These are phyloP conservation scores for Haliclona indistincta DNA, from an alignment of 37 sponge, comb jelly and placozoan species.

Conservation along the genomic window DNA sequence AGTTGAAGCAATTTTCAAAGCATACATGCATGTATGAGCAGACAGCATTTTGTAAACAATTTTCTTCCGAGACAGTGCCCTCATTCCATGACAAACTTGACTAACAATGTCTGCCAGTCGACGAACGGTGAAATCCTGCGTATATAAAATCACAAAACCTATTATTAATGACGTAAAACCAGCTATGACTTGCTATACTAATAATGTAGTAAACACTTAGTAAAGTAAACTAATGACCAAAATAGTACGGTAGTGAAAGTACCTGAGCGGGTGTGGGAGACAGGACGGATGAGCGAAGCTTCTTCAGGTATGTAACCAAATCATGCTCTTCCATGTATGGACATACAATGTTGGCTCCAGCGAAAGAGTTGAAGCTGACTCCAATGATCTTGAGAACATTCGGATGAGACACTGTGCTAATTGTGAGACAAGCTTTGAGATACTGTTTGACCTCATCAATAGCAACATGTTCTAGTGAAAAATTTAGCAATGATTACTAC, in stretches of 20 bases:
- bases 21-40: constrained; percentile 6
- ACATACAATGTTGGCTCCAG: neutral
- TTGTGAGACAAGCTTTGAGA: neutral
- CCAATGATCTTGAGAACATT: neutral
- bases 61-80: neutral
- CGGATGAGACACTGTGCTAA: neutral
- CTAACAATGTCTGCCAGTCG: neutral
- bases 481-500: too few species aligned
- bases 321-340: neutral
- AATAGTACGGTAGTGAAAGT: too few species aligned
- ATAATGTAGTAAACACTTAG: too few species aligned
- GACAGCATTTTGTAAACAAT: neutral
- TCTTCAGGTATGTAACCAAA: neutral
- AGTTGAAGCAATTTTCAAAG: too few species aligned
- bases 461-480: neutral
- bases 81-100: neutral
- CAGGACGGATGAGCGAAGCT: neutral
- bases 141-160: too few species aligned
- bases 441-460: neutral
- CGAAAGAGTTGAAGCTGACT: neutral
- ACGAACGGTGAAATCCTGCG: neutral
- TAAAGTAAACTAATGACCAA: too few species aligned
- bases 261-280: too few species aligned
- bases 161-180: too few species aligned
- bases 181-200: too few species aligned